phyloP scores from a whole-genome alignment of 1,140 invertebrate genomes.

The Drosophila azteca region DNA sequence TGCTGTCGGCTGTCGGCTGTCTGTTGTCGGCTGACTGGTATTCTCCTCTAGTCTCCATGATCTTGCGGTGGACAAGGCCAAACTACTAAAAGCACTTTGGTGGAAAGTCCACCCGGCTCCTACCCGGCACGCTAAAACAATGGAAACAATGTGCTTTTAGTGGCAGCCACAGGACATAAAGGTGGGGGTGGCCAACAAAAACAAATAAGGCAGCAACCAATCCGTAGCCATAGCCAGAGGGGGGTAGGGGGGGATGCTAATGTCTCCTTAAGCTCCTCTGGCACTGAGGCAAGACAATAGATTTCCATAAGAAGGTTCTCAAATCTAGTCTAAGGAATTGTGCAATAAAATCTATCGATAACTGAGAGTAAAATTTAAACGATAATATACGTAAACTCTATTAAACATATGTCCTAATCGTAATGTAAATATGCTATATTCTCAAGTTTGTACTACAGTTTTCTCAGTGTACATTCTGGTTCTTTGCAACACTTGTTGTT shows the following conservation, averaged over 20 bases:
- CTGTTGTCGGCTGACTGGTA: neutral
- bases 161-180: slow-evolving; percentile 52
- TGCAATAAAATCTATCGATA: too few relatives aligned
- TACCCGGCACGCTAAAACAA: slow-evolving; percentile 41
- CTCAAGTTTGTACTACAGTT: too few relatives aligned
- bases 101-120: slow-evolving; percentile 43
- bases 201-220: neutral
- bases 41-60: slow-evolving; percentile 33
- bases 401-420: slow-evolving; percentile 9
- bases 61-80: slow-evolving; percentile 69
- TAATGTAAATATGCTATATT: too few relatives aligned
- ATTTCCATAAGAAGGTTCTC: too few relatives aligned
- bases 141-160: slow-evolving; percentile 55
- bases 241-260: neutral
- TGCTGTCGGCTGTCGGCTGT: neutral
- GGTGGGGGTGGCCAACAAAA: slow-evolving; percentile 13
- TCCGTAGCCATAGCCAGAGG: too few relatives aligned
- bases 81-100: slow-evolving; percentile 81
- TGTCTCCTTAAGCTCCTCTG: slow-evolving; percentile 14
- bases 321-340: too few relatives aligned
- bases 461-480: too few relatives aligned
- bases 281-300: slow-evolving; percentile 2
- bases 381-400: neutral
- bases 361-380: too few relatives aligned
- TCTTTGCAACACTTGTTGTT: too few relatives aligned